Base-by-base conservation (phyloP, 2,797 vertebrate species). In the Petrocephalus sullivani region DNA sequence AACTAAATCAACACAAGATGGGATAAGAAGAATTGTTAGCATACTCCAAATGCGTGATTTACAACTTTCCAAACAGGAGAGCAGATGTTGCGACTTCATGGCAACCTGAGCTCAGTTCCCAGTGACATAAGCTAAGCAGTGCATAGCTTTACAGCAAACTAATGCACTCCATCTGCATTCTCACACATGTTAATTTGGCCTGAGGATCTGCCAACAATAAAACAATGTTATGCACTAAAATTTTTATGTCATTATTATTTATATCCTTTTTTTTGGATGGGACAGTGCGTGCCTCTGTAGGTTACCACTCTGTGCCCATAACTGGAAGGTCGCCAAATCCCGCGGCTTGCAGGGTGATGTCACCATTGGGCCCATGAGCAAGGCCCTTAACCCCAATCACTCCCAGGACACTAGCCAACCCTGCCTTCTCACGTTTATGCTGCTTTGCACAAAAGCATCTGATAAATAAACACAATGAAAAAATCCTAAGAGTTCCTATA, bases 111-210 rank as follows among this genome's bases (percentile, higher is more conserved):
- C 37, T 78, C 7, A 8, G 37, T 46, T 78, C 71, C 41, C 71
- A 78, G 71, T 78, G 71, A 78, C 71, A 53, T 83, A 49, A 83
- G 46, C 81, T 83, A 23, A 54, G 46, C 81, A 51, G 46, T 12
- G 81, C 51, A 54, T 54, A 83, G 51, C 81, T 83, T 53, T 83
- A 54, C 81, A 78, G 71, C 16, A 78, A 78, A 49, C 49, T 83
- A 83, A 83, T 83, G 81, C n/a, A 54, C 41, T 83, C 81, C 81
- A 28, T 54, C 51, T 83, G 51, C 81, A 83, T 54, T 83, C 81
- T 54, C 81, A 83, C 19, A 23, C 64, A 71, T 16, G 64, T 83
- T 83, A 12, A 83, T 54, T 51, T 83, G 51, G 81, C 81, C 51
- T 54, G 46, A 83, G 46, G 81, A 46, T 78, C 37, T 0, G 19